These are phyloP conservation scores for Sinodicranocentrus sp. DNA, from an alignment of 2,888 invertebrate species.

Conservation along the genomic window DNA sequence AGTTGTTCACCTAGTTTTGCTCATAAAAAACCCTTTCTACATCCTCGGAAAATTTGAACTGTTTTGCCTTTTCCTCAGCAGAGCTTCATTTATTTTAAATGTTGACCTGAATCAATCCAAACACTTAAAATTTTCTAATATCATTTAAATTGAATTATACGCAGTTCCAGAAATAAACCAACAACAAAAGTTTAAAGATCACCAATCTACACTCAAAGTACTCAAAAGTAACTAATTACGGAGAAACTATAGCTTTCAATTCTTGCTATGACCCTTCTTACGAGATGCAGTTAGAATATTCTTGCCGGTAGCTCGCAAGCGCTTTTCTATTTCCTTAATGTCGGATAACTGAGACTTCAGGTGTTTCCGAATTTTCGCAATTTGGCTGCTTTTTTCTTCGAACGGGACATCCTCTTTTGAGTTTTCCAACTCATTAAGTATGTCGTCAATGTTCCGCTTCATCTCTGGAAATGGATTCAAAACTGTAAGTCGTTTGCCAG, in stretches of 20 bases:
- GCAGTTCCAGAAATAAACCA: too few species aligned
- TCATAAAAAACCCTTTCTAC: too few species aligned
- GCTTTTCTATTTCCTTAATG: slow-evolving; percentile 51
- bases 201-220: too few species aligned
- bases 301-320: slow-evolving; percentile 37
- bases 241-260: neutral
- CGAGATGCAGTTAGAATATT: slow-evolving; percentile 28
- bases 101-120: too few species aligned
- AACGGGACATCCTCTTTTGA: slow-evolving; percentile 47
- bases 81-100: too few species aligned
- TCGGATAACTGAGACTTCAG: slow-evolving; percentile 48
- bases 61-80: too few species aligned
- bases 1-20: too few species aligned
- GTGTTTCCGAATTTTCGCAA: slow-evolving; percentile 45
- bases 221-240: too few species aligned
- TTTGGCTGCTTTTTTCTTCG: slow-evolving; percentile 30
- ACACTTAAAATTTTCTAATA: too few species aligned
- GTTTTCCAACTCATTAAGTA: slow-evolving; percentile 44
- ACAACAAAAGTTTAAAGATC: too few species aligned
- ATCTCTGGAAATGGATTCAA: slow-evolving; percentile 28
- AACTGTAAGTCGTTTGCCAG: slow-evolving; percentile 6
- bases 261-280: neutral
- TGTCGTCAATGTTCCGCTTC: slow-evolving; percentile 47
- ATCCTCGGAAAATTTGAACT: too few species aligned
- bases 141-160: too few species aligned